Percentiles rank a stretch among this genome's conserved stretches.
phyloP scores from a whole-genome alignment of 2,113 vertebrate genomes.

The Reinhardtius hippoglossoides region DNA sequence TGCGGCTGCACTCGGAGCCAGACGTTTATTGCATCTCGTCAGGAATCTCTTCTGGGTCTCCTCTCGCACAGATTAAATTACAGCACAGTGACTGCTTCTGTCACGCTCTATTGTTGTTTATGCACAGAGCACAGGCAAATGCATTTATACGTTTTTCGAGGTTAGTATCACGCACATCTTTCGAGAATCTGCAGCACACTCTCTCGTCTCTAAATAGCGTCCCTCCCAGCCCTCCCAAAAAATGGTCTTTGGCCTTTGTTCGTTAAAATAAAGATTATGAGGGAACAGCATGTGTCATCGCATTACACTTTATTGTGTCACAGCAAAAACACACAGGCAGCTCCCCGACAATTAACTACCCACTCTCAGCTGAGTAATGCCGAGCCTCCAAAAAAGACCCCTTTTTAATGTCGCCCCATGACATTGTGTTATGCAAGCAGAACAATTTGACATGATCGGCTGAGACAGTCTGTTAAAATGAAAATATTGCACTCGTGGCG shows the following conservation, averaged over 20 bases:
- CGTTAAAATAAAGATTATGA: constrained; percentile 64
- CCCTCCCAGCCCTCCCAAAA: not conserved
- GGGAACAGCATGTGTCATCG: constrained; percentile 71
- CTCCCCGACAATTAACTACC: constrained; percentile 80
- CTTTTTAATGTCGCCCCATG: constrained; percentile 75
- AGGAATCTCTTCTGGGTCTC: constrained; percentile 12
- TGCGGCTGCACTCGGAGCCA: constrained; percentile 11
- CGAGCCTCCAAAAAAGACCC: constrained; percentile 68
- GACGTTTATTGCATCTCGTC: constrained; percentile 12
- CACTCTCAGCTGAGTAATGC: constrained; percentile 72
- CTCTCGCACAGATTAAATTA: constrained; percentile 24
- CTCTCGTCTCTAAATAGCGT: not conserved
- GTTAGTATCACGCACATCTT: not conserved
- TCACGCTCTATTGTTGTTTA: constrained; percentile 25
- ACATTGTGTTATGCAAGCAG: constrained; percentile 74
- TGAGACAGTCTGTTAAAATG: constrained; percentile 61
- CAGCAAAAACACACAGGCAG: constrained; percentile 69
- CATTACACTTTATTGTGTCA: constrained; percentile 70
- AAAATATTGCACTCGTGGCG: constrained; percentile 59
- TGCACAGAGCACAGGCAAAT: constrained; percentile 9
- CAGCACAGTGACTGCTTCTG: constrained; percentile 26
- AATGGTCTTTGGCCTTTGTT: constrained; percentile 65
- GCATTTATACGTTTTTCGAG: not conserved
- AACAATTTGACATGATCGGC: constrained; percentile 72
- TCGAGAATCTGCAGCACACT: not conserved